These are phyloP conservation scores for Unio pictorum DNA, from an alignment of 2,888 invertebrate species.

Conservation along the genomic window DNA sequence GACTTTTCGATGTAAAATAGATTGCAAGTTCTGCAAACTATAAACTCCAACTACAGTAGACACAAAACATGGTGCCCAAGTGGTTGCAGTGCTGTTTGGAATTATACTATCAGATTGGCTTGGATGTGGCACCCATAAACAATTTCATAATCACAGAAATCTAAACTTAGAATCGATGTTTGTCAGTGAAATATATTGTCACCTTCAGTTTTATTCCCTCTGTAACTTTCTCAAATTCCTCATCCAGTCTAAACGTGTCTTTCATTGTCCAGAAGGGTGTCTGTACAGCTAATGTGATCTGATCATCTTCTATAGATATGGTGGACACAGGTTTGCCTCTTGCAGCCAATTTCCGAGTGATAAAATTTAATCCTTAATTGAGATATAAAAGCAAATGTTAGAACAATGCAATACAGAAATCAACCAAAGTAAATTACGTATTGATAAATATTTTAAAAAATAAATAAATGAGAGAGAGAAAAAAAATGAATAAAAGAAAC, in stretches of 20 bases:
- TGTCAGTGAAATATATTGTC: neutral
- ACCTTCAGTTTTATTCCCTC: constrained; percentile 40
- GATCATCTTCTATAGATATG: constrained; percentile 20
- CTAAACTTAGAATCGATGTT: neutral
- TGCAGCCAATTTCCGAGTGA: constrained; percentile 48
- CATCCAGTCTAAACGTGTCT: constrained; percentile 39
- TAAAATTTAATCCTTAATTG: constrained; percentile 41
- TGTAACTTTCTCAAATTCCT: constrained; percentile 43
- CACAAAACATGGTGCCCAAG: too few species aligned
- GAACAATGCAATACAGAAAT: too few species aligned
- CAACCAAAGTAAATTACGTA: too few species aligned
- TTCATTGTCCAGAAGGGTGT: constrained; percentile 30
- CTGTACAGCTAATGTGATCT: constrained; percentile 5
- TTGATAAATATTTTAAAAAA: too few species aligned
- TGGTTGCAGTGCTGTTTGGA: too few species aligned
- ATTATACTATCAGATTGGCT: too few species aligned
- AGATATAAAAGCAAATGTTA: neutral
- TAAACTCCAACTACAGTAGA: too few species aligned
- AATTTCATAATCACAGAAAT: neutral
- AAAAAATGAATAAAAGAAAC: too few species aligned
- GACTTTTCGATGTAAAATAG: too few species aligned
- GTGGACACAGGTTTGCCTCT: constrained; percentile 36
- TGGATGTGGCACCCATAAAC: too few species aligned
- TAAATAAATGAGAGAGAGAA: too few species aligned
- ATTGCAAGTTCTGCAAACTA: too few species aligned